Evolutionary conservation across 2,888 invertebrate genomes (phyloP), one percentile per base, ranked within the genome.

Genomic region (Syrista parreyssii): DNA sequence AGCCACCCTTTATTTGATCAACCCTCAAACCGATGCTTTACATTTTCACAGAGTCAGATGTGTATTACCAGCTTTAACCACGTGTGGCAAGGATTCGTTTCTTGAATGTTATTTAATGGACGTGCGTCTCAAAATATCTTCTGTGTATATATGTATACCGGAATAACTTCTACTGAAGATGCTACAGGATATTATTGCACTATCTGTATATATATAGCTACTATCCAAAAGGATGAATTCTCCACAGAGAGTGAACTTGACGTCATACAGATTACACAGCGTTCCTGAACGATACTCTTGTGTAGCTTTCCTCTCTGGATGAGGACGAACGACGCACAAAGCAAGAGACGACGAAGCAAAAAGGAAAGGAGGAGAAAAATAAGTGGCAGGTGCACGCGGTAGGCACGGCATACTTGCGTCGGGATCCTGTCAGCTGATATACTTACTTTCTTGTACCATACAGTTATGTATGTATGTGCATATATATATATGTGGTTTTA

Each of bases 321-420:
- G 71, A 30, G 55, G 71, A 71, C 31, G 71, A 71, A 33, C 23
- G 74, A n/a, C 36, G 74, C 33, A 74, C 33, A 74, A 74, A 32
- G 74, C 74, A 74, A 34, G 74, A 35, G n/a, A 74, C 68, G 34
- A 40, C 40, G 74, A 23, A 68, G 74, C 35, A 30, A 33, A 71
- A 68, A 68, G 31, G 75, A 74, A n/a, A 75, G n/a, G 68, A n/a
- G 69, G 80, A 34, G 40, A 73, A 73, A 81, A 79, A 76, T 79
- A 81, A 80, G 75, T 78, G 76, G 82, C 81, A 80, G 81, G 30
- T 72, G 78, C 68, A 33, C 36, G 74, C 35, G 32, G 74, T 74
- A 74, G 33, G 32, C 36, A 34, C 33, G 12, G 35, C 34, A 30
- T 40, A 34, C 74, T 34, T 74, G n/a, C 74, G 74, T 23, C 33